These are phyloP conservation scores for Enteromius afrohamiltoni DNA, from an alignment of 2,797 vertebrate species.

Conservation along the genomic window DNA sequence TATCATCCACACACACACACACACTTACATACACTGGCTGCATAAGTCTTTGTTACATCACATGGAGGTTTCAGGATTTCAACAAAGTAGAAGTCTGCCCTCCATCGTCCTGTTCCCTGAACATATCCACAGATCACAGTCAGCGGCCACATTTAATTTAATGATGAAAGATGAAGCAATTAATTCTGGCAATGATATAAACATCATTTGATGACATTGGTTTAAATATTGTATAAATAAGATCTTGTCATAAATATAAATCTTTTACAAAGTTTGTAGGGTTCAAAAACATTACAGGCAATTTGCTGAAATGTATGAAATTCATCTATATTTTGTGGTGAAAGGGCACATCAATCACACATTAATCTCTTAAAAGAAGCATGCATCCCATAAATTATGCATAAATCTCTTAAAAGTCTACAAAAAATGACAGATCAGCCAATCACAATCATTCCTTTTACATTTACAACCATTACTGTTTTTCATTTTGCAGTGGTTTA, in stretches of 20 bases:
- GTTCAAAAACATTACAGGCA: background rate
- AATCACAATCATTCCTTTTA: conserved; percentile 8
- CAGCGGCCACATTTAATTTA: background rate
- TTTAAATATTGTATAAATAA: conserved; percentile 5
- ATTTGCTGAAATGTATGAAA: background rate
- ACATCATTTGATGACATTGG: background rate
- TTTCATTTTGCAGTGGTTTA: background rate
- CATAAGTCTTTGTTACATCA: conserved; percentile 30
- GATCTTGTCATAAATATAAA: background rate
- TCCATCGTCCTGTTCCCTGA: conserved; percentile 24
- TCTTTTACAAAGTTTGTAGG: background rate
- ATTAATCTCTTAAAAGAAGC: too few relatives aligned
- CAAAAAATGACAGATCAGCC: background rate
- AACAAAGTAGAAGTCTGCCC: conserved; percentile 29
- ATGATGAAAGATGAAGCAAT: background rate
- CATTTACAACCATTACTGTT: background rate
- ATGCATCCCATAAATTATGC: background rate
- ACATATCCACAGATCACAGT: conserved; percentile 22
- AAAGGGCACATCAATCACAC: background rate
- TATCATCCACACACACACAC: conserved; percentile 1
- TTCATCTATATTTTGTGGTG: background rate
- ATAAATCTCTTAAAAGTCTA: background rate
- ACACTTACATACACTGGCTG: conserved; percentile 24
- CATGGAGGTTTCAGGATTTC: conserved; percentile 9
- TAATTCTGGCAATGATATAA: background rate